Evolutionary conservation across 2,113 vertebrate species (phyloP), one percentile per base, ranked within the genome.

Genomic region (Cyanocitta stelleri): DNA sequence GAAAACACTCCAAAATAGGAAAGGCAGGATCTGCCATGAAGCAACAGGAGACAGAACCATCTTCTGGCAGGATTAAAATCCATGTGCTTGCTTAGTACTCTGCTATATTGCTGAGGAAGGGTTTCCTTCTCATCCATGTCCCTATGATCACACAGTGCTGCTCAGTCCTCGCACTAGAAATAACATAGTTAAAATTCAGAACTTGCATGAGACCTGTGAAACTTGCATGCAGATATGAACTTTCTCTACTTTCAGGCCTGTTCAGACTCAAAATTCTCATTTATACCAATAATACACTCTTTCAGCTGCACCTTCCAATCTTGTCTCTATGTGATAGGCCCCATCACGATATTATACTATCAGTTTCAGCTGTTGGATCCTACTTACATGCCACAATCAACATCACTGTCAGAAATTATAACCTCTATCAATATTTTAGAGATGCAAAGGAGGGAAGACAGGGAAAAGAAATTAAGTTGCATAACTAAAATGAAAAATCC

Each of bases 401-500:
- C 85, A 84, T 63, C 93, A 52, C 71, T 83, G 63, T 86, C 85
- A 87, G 72, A 88, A 88, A 90, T 77, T 83, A 83, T 41, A 88
- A 89, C 71, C 76, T 67, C 12, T 61, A 68, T 85, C 80, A 93
- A 71, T 90, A 95, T 84, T 93, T 96, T 58, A 83, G 44, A 87
- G 71, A 69, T 56, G 76, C n/a, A 94, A 90, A 88, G 55, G 33
- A 91, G 55, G 10, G 46, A 89, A 85, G 77, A 76, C 54, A 69
- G 81, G 23, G 59, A 85, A 91, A 96, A 93, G 67, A 95, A 95
- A 96, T 84, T 77, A 90, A 69, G 61, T 81, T 92, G 72, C 73
- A 89, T 72, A 91, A 93, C 71, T 80, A 74, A 91, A 93, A 76
- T 61, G 91, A 92, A 93, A 92, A 96, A 81, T 87, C 56, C 15